Evolutionary conservation across 2,797 vertebrate genomes (phyloP), one percentile per base, ranked within the genome.

Genomic region (Rhinichthys osculus): DNA sequence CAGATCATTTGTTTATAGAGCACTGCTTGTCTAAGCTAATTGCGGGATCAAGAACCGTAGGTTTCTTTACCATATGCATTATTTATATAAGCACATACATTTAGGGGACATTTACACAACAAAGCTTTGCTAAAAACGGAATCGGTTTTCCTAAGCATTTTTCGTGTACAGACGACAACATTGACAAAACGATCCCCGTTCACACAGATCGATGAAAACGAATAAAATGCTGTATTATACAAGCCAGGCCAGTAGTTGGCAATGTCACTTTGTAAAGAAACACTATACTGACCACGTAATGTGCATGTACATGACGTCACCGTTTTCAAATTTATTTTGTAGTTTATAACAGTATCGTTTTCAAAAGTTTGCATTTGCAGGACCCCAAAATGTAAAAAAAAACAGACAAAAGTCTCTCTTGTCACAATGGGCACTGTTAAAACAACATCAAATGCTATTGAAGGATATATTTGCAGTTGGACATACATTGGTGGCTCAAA

Each of bases 1-100:
- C 30, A 54, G 44, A 81, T 67, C 7, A 69, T 50, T 69, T 81
- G 44, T 35, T 52, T 81, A 50, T 54, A 33, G 33, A 38, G 21
- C 44, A 69, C 21, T 52, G 44, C 64, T 81, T 47, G 62, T 69
- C 64, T 81, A 69, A 81, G 64, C 79, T 21, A 69, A 16, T 81
- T 69, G 38, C 1, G 4, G 33, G 44, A 69, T 81, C 27, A 81
- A 69, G 64, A 30, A n/a, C 66, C 11, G 23, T n/a, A 4, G 59
- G 64, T 54, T 35, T 81, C 10, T 21, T 67, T 69, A 69, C 30
- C 19, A 52, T 33, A 69, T n/a, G 7, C 19, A 38, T 7, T 52
- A 52, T 50, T 69, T 38, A 81, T 8, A 81, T 69, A 21, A 50
- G 4, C 64, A 38, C 44, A 35, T 1, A 35, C 7, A 23, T 59